Conservation (phyloP, 1,140 invertebrate species). For the Nasonia vitripennis region DNA sequence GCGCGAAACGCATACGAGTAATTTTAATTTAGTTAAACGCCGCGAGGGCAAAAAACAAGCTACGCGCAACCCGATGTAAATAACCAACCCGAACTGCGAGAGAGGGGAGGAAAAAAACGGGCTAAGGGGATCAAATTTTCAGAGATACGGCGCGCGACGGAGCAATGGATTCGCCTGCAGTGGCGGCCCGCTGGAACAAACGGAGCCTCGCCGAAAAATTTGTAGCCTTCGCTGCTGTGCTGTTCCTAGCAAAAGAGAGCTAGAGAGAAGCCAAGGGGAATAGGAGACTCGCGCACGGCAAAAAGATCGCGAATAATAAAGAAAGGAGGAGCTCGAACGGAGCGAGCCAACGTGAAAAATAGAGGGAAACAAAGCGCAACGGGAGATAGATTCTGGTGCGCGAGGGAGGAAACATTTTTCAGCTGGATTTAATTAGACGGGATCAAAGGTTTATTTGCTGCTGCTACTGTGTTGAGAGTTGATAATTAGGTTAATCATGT, state of each 20-base stretch:
- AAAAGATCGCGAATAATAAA: slow-evolving; percentile 36
- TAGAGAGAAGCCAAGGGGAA: slow-evolving; percentile 31
- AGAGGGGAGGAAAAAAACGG: neutral
- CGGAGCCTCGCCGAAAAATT: slow-evolving; percentile 31
- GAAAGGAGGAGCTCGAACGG: slow-evolving; percentile 30
- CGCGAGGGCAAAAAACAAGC: neutral
- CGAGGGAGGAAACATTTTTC: slow-evolving; percentile 29
- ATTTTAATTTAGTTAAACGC: neutral
- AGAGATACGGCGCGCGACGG: neutral
- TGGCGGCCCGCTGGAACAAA: slow-evolving; percentile 20
- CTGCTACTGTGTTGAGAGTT: neutral
- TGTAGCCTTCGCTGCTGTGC: slow-evolving; percentile 38
- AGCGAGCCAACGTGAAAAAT: slow-evolving; percentile 25
- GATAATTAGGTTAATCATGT: slow-evolving; percentile 13
- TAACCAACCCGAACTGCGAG: too few species aligned
- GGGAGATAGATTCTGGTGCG: neutral
- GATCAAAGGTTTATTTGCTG: slow-evolving; percentile 34
- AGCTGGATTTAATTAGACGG: slow-evolving; percentile 28
- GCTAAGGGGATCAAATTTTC: slow-evolving; percentile 28
- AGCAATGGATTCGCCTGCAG: slow-evolving; percentile 32
- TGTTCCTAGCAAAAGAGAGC: slow-evolving; percentile 21
- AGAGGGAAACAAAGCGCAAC: slow-evolving; percentile 9
- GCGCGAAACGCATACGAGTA: neutral
- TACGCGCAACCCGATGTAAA: neutral
- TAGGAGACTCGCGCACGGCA: slow-evolving; percentile 7